Base-by-base conservation (phyloP, 2,113 vertebrate genomes). In the Cichladusa arquata region DNA sequence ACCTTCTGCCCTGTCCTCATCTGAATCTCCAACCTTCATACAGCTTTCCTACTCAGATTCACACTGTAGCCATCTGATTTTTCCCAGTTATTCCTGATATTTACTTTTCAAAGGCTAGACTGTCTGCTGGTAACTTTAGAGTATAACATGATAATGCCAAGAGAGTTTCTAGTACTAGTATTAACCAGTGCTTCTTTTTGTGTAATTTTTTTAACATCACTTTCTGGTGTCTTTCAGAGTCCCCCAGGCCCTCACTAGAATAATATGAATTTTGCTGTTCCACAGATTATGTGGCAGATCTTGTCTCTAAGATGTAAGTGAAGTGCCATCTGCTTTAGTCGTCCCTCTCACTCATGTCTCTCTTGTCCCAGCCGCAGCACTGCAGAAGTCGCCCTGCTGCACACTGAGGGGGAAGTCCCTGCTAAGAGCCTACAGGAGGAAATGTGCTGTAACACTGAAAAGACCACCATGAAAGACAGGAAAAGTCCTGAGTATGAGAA, bases 401-500 rank as follows among this genome's bases (percentile, higher is more conserved):
- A 81, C 5, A 5, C 64, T 26, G 48, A 84, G 19, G 40, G 31
- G 31, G 85, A 83, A 51, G 85, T 1, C 31, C 74, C 74, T 70
- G n/a, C 1, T 5, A 29, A 48, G 9, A 33, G 45, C 48, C 58
- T 54, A 12, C 22, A 57, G 1, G 10, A 73, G 40, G 58, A 84
- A 45, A 56, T 1, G 1, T 9, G 3, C 14, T 79, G 24, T 23
- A 26, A 29, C 12, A 12, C 62, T 31, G 57, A 69, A 53, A 66
- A 64, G 44, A 50, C 20, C 26, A 44, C 61, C 2, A 0, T 15
- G 36, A 70, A 73, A 31, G 44, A 26, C 38, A 33, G 13, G 29
- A 82, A 87, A 44, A 65, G 24, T 29, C 42, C 61, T 2, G 97
- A 97, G 29, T 96, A 84, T 23, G 91, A 96, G 84, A 89, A 84